phyloP scores from a whole-genome alignment of 30 jellyfish, hydroid and myxozoan genomes.

The Sanderia malayensis region DNA sequence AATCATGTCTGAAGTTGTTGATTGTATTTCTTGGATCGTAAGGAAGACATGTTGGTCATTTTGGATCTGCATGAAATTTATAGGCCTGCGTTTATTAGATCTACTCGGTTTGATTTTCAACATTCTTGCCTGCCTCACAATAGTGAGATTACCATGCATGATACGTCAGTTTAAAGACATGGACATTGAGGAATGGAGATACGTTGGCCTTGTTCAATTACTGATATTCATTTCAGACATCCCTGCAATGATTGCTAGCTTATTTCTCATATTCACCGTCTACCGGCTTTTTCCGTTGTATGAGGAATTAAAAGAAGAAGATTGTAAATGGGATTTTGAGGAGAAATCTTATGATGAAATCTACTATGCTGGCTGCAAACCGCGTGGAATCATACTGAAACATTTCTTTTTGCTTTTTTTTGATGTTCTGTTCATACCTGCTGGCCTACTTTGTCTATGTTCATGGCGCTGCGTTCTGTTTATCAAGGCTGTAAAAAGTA shows the following conservation, averaged over 20 bases:
- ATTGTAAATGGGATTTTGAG: slow-evolving; percentile 33
- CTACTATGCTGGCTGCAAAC: slow-evolving; percentile 63
- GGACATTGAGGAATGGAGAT: slow-evolving; percentile 72
- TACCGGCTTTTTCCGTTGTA: slow-evolving; percentile 59
- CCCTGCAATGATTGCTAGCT: slow-evolving; percentile 65
- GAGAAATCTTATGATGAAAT: slow-evolving; percentile 11
- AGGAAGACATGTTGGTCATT: slow-evolving; percentile 78
- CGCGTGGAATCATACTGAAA: slow-evolving; percentile 50
- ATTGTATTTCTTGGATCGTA: slow-evolving; percentile 74
- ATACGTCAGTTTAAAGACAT: slow-evolving; percentile 44
- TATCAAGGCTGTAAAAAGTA: slow-evolving; percentile 31
- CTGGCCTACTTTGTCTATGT: slow-evolving; percentile 61
- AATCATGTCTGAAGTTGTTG: slow-evolving; percentile 86
- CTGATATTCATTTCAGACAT: slow-evolving; percentile 64
- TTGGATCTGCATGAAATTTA: slow-evolving; percentile 51
- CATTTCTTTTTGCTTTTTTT: slow-evolving; percentile 64
- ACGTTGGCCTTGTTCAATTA: slow-evolving; percentile 63
- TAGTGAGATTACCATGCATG: slow-evolving; percentile 76
- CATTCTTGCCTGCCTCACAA: slow-evolving; percentile 74
- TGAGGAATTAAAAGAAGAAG: slow-evolving; percentile 51
- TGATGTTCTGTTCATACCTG: slow-evolving; percentile 75
- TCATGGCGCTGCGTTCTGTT: slow-evolving; percentile 88
- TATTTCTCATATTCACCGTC: slow-evolving; percentile 49
- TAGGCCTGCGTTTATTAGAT: slow-evolving; percentile 71
- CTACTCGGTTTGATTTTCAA: slow-evolving; percentile 77